Evolutionary conservation across 2,888 invertebrate species (phyloP), one percentile per base, ranked within the genome.

Genomic region (Drosophila acutilabella): DNA sequence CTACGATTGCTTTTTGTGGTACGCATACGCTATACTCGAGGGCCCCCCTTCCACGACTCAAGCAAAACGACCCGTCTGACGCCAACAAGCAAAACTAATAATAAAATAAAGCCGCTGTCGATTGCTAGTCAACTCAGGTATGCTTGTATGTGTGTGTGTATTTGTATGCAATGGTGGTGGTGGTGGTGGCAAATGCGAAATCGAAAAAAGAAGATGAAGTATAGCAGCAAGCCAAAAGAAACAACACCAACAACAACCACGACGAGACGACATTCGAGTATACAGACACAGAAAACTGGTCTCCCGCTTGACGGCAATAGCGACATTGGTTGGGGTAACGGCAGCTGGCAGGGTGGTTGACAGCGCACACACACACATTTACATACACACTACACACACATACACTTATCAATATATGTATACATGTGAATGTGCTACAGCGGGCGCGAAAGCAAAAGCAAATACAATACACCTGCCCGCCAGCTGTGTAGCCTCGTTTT

Each of bases 401-500:
- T n/a, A 41, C 14, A 41, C 10, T 18, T 10, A 45, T 7, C 47
- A 23, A 23, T n/a, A 23, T 57, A 45, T 53, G 7, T 8, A 58
- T 44, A n/a, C 13, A 62, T 62, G 48, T 30, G 30, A 36, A 10
- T 62, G 47, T 38, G 52, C 26, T 60, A 64, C 59, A 76, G 52
- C 77, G 77, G 47, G 75, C 77, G 73, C 75, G 73, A 75, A 75
- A 75, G 66, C 80, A 77, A 80, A 65, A 74, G 57, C 81, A 78
- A 80, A 64, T 69, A 74, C 71, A 83, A 68, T 73, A 79, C 78
- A 87, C 79, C 82, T 89, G 84, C 82, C 81, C 75, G 89, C 89
- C 91, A 91, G 91, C 88, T 91, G 91, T 71, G 71, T 89, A 86
- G 78, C 78, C 78, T 75, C 80, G 78, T 77, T 85, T 79, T 82